Base-by-base conservation (phyloP, 2,113 vertebrate genomes). In the Eonycteris spelaea region DNA sequence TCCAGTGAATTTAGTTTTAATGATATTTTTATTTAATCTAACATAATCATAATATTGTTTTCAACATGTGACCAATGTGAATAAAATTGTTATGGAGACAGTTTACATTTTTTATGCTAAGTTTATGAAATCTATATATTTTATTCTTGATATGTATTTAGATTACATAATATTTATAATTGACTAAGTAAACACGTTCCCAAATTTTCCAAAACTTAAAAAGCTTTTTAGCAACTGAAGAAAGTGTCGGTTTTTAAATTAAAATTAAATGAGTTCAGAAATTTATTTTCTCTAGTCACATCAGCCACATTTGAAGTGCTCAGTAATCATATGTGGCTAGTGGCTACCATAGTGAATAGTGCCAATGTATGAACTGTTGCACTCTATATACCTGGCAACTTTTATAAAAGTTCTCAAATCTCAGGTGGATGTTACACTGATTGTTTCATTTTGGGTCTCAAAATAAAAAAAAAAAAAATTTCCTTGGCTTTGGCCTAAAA, bases 401-500 rank as follows among this genome's bases (percentile, higher is more conserved):
- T 90, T 94, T 55, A 7, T 30, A 16, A 18, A 82, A n/a, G n/a
- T 83, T 95, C 51, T 75, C 55, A 83, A 86, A 43, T 67, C 45
- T 84, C 53, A 61, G 71, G 14, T 45, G 73, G 12, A 51, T 67
- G 16, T 35, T 77, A 33, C 3, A 57, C 6, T 71, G 28, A 55
- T 71, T 77, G 48, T 85, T 95, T 93, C 38, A 75, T 38, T 88
- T 73, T 38, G 80, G 78, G 68, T 15, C 30, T 90, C 28, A 5
- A 21, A 3, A 2, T 22, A 95, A 95, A 48, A 90, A 35, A 94
- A 83, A 92, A 7, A 6, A 57, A 67, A 55, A 67, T 90, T 93
- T 88, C 71, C 73, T 95, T 84, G 90, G 38, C 80, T 94, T 93
- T 97, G 92, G 87, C 90, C 91, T 80, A 88, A n/a, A 78, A 94